phyloP scores from a whole-genome alignment of 2,797 vertebrate genomes.

The Emys orbicularis region DNA sequence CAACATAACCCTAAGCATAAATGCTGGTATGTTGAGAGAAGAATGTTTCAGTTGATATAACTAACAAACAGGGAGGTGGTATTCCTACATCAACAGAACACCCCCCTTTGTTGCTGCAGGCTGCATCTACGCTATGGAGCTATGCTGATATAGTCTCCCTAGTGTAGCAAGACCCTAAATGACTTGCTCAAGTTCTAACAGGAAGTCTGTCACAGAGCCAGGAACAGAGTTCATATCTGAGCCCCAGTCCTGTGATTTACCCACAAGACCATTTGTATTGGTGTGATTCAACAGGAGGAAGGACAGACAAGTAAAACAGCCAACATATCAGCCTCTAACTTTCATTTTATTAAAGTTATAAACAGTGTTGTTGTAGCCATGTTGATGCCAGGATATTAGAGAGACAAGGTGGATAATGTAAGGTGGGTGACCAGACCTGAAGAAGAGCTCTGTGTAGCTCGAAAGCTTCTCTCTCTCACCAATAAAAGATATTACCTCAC shows the following conservation, averaged over 20 bases:
- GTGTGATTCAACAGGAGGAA: too few relatives aligned
- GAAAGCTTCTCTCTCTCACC: neutral
- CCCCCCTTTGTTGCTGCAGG: too few relatives aligned
- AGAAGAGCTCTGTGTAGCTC: neutral
- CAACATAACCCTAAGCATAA: too few relatives aligned
- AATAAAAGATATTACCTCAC: neutral
- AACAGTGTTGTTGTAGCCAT: neutral
- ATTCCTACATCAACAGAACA: too few relatives aligned
- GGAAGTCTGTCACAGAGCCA: neutral
- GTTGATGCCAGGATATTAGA: neutral
- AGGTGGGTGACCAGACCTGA: neutral
- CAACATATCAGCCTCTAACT: neutral
- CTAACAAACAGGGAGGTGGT: neutral
- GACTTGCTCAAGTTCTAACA: neutral
- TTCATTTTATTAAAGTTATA: neutral
- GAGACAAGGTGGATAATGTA: neutral
- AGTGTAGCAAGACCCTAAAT: neutral
- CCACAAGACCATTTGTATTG: neutral
- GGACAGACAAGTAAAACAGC: neutral
- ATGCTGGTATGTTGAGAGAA: too few relatives aligned
- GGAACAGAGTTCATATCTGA: neutral
- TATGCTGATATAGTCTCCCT: neutral
- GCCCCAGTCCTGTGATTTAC: neutral
- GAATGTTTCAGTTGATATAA: too few relatives aligned
- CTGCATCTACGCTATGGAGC: neutral